phyloP scores from a whole-genome alignment of 1,140 invertebrate genomes.

The Cepaea nemoralis region DNA sequence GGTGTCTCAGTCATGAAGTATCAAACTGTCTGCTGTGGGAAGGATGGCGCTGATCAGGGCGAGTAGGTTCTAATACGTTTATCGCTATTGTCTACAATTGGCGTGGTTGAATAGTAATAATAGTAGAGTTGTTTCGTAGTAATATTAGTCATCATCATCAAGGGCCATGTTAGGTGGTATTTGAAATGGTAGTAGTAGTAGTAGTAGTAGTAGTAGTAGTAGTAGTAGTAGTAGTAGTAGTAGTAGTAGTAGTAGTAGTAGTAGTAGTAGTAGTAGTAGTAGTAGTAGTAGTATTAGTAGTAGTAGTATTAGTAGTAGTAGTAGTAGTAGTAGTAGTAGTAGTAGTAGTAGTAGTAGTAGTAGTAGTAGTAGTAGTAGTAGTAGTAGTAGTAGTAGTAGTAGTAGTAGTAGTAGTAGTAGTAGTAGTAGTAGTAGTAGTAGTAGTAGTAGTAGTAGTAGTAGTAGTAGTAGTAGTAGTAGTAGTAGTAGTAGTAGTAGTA shows the following conservation, averaged over 20 bases:
- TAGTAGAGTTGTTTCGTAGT: too few relatives aligned
- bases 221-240: conserved; percentile 36
- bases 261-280: conserved; percentile 19
- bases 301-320: too few relatives aligned
- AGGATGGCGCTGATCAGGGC: too few relatives aligned
- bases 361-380: conserved; percentile 43
- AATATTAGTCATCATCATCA: too few relatives aligned
- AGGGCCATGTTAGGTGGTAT: background rate
- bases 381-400: conserved; percentile 11
- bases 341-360: conserved; percentile 44
- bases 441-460: conserved; percentile 41
- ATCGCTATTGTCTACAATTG: too few relatives aligned
- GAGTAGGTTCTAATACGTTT: too few relatives aligned
- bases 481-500: conserved; percentile 37
- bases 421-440: background rate
- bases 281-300: conserved; percentile 42
- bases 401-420: conserved; percentile 22
- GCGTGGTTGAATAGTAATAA: too few relatives aligned
- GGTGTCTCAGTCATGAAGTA: too few relatives aligned
- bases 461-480: conserved; percentile 45
- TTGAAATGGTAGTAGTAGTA: conserved; percentile 40
- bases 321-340: conserved; percentile 44
- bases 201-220: conserved; percentile 44
- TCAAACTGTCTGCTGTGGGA: too few relatives aligned
- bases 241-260: conserved; percentile 43